Evolutionary conservation across 2,113 vertebrate species (phyloP), one percentile per base, ranked within the genome.

Genomic region (Diadophis punctatus): DNA sequence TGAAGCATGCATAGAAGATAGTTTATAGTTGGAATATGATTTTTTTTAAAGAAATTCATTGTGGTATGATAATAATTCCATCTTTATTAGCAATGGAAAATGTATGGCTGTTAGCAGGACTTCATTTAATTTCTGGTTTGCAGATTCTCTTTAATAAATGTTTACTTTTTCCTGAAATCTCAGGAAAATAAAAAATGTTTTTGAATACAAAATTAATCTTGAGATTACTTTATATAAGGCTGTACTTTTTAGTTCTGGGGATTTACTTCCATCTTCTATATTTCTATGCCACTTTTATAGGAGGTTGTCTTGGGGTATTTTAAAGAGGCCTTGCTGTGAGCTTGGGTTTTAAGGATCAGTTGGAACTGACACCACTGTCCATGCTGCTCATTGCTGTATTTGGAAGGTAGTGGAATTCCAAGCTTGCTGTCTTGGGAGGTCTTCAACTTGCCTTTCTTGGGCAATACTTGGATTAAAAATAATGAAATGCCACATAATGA

Each of bases 21-120:
- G n/a, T 74, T 96, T 96, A 93, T 93, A 94, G 86, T 43, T 95
- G 68, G 4, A 93, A 46, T 48, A 90, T 91, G 92, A 96, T 20
- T 30, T 18, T 92, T 56, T 91, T n/a, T n/a, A n/a, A n/a, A 46
- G 9, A 92, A 94, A 96, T 93, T 89, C 90, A 90, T 93, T 58
- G 84, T 8, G 56, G 68, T 53, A 93, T 91, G 88, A 58, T 93
- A 30, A 60, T 60, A 97, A 94, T 96, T 96, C 95, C 84, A 89
- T 60, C 86, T 95, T 68, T 93, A 96, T 49, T 93, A 94, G 90
- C 0, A 12, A 84, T 34, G 5, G 85, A 49, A 11, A 48, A 91
- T 94, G 86, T 94, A 93, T 92, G 93, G 63, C 93, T 96, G 97
- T 96, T 96, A 97, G 90, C 4, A 0, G 74, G 90, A 56, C 84